Conservation (phyloP, 2,797 vertebrate species). For the Hirundo rustica region DNA sequence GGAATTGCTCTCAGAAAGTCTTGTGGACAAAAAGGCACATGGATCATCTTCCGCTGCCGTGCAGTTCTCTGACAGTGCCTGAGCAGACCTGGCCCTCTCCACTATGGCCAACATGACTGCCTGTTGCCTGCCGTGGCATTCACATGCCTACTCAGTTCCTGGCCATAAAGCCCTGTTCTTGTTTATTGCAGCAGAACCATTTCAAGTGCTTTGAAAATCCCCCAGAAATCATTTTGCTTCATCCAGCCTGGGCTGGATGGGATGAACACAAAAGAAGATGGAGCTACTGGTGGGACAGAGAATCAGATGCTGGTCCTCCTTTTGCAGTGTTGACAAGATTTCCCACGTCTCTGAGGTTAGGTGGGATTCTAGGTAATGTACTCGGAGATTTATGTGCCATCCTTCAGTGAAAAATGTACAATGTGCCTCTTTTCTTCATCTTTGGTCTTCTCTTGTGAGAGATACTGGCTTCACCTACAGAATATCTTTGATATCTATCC, state of each 20-base stretch:
- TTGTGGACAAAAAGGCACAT: not conserved
- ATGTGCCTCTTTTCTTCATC: not conserved
- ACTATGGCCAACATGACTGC: not conserved
- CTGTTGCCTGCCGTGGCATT: rapidly evolving
- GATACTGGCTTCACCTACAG: not conserved
- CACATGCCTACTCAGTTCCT: not conserved
- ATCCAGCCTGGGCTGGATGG: not conserved
- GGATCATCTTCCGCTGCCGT: not conserved
- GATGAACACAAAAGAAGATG: not conserved
- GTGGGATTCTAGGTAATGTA: not conserved
- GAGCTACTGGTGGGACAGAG: not conserved
- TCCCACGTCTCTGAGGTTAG: not conserved
- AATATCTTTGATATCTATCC: rapidly evolving
- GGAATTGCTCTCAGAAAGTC: not conserved
- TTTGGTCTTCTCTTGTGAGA: not conserved
- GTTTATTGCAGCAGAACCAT: not conserved
- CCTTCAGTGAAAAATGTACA: not conserved
- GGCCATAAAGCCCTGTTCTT: not conserved
- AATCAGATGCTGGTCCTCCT: not conserved
- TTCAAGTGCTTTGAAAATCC: not conserved
- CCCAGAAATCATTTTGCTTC: not conserved
- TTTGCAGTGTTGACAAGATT: not conserved
- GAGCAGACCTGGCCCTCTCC: not conserved
- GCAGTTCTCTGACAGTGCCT: not conserved
- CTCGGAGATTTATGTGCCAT: not conserved